Evolutionary conservation across 1,140 invertebrate genomes (phyloP).

Genomic region (Melipona quadrifasciata): DNA sequence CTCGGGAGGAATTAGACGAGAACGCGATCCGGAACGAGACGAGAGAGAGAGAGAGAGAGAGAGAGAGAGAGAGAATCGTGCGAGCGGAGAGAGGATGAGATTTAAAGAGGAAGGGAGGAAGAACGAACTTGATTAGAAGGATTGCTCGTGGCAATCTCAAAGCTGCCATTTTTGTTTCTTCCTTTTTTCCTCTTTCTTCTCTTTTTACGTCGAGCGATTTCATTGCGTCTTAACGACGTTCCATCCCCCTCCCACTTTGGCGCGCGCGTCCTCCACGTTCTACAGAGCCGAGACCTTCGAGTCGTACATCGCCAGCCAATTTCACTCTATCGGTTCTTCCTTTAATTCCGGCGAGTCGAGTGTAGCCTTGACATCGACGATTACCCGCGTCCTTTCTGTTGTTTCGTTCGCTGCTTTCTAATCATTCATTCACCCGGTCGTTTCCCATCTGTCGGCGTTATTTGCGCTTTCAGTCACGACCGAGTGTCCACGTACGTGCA

Average conservation of each 20-base stretch:
- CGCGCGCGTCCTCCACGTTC: slow-evolving; percentile 8
- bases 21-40: background rate
- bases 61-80: background rate
- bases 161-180: slow-evolving; percentile 23
- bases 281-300: slow-evolving; percentile 49
- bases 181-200: background rate
- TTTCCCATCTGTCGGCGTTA: too few relatives aligned
- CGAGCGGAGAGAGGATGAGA: background rate
- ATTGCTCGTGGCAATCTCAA: slow-evolving; percentile 69
- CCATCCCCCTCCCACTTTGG: background rate
- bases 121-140: slow-evolving; percentile 71
- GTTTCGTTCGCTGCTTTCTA: background rate
- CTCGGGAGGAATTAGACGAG: background rate
- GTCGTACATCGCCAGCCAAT: slow-evolving; percentile 72
- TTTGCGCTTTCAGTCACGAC: too few relatives aligned
- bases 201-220: slow-evolving; percentile 69
- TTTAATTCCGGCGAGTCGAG: slow-evolving; percentile 39
- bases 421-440: background rate
- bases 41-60: background rate
- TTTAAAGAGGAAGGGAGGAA: slow-evolving; percentile 3
- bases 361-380: slow-evolving; percentile 14
- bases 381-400: background rate
- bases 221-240: slow-evolving; percentile 75
- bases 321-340: slow-evolving; percentile 69
- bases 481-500: too few relatives aligned